Conservation (phyloP, 53 echinoderm and acorn worm genomes). For the Echinarachnius parma region DNA sequence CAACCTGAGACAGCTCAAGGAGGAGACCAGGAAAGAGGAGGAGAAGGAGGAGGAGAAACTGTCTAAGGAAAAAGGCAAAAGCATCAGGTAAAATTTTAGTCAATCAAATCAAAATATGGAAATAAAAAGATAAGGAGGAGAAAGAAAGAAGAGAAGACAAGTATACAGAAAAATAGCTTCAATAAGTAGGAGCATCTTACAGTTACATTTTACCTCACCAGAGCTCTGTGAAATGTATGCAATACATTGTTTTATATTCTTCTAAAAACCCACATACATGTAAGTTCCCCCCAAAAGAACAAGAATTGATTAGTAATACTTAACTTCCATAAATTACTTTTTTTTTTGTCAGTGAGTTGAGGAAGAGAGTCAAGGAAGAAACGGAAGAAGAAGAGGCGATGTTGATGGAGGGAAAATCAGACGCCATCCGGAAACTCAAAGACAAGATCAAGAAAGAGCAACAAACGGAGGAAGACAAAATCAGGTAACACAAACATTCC, state of each 20-base stretch:
- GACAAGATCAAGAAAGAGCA: conserved; percentile 74
- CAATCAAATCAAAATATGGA: background rate
- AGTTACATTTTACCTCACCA: too few relatives aligned
- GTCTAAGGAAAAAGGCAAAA: conserved; percentile 68
- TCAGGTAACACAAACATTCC: too few relatives aligned
- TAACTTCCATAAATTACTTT: background rate
- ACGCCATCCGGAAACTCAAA: conserved; percentile 81
- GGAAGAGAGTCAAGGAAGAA: conserved; percentile 76
- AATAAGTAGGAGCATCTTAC: too few relatives aligned
- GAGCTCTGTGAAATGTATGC: too few relatives aligned
- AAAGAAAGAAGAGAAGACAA: too few relatives aligned
- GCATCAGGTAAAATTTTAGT: conserved; percentile 57
- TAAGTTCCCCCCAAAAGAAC: too few relatives aligned
- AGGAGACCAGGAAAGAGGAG: conserved; percentile 58
- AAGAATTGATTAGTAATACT: background rate
- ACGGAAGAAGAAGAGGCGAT: conserved; percentile 91
- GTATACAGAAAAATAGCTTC: too few relatives aligned
- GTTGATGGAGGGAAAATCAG: conserved; percentile 89
- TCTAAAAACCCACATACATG: too few relatives aligned
- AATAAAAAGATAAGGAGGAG: too few relatives aligned
- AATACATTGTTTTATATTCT: too few relatives aligned
- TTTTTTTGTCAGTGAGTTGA: conserved; percentile 25
- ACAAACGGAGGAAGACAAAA: conserved; percentile 67
- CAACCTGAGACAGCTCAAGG: conserved; percentile 57
- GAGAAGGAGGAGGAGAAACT: conserved; percentile 76